A percentile compares a stretch with the other conserved stretches of the same genome.
Conservation (phyloP, 2,113 vertebrate species). For the Chunga burmeisteri region DNA sequence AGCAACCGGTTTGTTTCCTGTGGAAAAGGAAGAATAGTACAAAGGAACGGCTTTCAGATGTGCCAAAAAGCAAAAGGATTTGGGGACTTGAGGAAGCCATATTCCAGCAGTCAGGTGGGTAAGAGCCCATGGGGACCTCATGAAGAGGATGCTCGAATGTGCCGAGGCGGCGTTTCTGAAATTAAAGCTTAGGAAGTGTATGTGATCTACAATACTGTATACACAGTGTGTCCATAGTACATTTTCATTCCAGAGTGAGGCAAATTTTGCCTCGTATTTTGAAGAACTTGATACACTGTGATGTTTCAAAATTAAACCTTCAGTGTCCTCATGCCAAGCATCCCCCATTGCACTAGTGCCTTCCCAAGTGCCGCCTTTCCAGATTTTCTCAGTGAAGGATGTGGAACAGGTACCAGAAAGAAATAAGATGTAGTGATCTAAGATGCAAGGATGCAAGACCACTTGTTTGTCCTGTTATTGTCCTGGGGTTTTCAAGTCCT, state of each 20-base stretch:
- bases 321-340: background rate
- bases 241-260: background rate
- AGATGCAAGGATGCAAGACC: background rate
- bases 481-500: background rate
- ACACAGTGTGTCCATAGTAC: background rate
- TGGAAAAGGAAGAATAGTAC: conserved; percentile 17
- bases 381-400: background rate
- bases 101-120: background rate
- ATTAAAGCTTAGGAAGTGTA: background rate
- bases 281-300: background rate
- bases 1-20: conserved; percentile 18
- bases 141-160: background rate
- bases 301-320: background rate
- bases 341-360: too few relatives aligned
- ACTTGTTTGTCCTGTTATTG: background rate
- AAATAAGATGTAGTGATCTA: background rate
- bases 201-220: background rate
- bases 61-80: background rate
- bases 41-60: background rate
- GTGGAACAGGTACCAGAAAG: background rate
- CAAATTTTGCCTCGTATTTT: background rate
- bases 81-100: background rate
- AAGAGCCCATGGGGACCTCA: background rate
- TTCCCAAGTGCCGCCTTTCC: background rate
- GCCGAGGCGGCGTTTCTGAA: background rate